A percentile compares a stretch with the other conserved stretches of the same genome.
Evolutionary conservation across 2,797 vertebrate species (phyloP).

Genomic region (Myotis pilosus): DNA sequence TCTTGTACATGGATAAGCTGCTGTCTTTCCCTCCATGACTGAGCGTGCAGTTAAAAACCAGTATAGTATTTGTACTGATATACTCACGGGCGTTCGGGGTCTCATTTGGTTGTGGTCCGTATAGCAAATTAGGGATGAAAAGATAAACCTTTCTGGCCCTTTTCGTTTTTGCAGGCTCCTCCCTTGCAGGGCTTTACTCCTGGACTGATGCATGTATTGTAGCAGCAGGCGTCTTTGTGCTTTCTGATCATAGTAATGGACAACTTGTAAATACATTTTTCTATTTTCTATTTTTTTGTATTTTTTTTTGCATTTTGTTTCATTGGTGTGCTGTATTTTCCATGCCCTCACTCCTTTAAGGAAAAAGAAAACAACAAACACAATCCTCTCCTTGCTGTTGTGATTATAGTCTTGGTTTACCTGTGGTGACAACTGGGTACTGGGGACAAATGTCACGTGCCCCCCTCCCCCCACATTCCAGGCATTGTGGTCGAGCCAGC

Average conservation of each 20-base stretch:
- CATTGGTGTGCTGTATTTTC: conserved; percentile 87
- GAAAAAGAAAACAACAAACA: conserved; percentile 64
- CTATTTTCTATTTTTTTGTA: conserved; percentile 86
- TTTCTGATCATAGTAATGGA: conserved; percentile 88
- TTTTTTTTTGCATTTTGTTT: conserved; percentile 88
- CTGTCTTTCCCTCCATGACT: conserved; percentile 64
- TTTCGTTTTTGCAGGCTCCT: conserved; percentile 60
- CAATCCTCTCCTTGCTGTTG: conserved; percentile 81
- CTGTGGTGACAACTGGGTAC: conserved; percentile 75
- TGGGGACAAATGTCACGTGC: conserved; percentile 21
- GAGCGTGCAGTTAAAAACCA: conserved; percentile 78
- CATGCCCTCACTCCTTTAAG: conserved; percentile 82
- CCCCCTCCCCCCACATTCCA: background rate
- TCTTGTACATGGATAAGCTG: conserved; percentile 83
- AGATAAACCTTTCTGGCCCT: conserved; percentile 63
- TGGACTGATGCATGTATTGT: conserved; percentile 86
- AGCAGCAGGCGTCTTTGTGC: conserved; percentile 86
- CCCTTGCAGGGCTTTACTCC: conserved; percentile 80
- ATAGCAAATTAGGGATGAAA: conserved; percentile 84
- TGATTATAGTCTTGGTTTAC: conserved; percentile 80
- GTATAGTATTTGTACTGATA: conserved; percentile 81
- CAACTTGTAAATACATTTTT: conserved; percentile 91
- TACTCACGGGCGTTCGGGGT: conserved; percentile 79
- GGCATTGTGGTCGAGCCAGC: background rate
- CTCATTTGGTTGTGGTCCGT: conserved; percentile 83